These are phyloP conservation scores for Azemiops feae DNA, from an alignment of 2,113 vertebrate species.

Conservation along the genomic window DNA sequence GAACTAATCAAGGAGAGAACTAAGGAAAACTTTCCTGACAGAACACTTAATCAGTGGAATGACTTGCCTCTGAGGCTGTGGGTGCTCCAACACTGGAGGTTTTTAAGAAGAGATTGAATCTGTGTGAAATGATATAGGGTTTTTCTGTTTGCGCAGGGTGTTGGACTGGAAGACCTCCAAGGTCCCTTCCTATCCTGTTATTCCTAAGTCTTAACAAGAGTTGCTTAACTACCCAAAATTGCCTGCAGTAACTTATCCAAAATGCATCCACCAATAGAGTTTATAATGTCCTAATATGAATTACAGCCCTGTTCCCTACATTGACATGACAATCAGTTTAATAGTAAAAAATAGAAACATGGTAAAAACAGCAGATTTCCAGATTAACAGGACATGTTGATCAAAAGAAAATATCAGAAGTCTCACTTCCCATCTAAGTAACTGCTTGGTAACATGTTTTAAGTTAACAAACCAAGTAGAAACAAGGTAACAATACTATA, in stretches of 20 bases:
- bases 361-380: not conserved
- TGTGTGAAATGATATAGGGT: too few relatives aligned
- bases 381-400: not conserved
- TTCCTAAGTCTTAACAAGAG: not conserved
- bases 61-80: too few relatives aligned
- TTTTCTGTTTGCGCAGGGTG: too few relatives aligned
- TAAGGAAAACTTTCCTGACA: too few relatives aligned
- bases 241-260: not conserved
- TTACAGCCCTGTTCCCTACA: not conserved
- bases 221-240: not conserved
- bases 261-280: not conserved
- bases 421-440: not conserved
- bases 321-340: not conserved
- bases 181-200: too few relatives aligned
- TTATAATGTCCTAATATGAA: not conserved
- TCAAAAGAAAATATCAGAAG: not conserved
- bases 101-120: too few relatives aligned
- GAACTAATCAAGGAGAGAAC: too few relatives aligned
- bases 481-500: not conserved
- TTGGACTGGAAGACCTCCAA: too few relatives aligned
- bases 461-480: not conserved
- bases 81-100: too few relatives aligned
- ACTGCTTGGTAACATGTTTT: not conserved
- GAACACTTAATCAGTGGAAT: too few relatives aligned
- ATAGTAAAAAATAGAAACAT: not conserved